Conservation (phyloP, 2,888 invertebrate genomes). For the Eulithis prunata region DNA sequence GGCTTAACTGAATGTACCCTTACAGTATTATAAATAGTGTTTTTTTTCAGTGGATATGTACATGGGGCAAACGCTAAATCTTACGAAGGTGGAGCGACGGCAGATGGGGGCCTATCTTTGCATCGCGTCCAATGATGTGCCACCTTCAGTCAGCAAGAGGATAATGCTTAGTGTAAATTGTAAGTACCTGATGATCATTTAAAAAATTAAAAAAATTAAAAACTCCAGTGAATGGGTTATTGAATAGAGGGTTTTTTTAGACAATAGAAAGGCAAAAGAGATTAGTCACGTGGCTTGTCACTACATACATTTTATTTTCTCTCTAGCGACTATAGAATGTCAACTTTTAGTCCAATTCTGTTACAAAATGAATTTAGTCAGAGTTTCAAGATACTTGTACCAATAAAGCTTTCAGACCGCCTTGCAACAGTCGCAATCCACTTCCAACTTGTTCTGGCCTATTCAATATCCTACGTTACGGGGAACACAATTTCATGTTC, state of each 20-base stretch:
- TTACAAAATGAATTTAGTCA: constrained; percentile 2
- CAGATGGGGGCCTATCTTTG: constrained; percentile 91
- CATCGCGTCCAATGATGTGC: constrained; percentile 90
- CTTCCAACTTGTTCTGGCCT: constrained; percentile 21
- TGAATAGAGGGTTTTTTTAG: no score
- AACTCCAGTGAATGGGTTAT: no score
- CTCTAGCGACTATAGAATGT: no score
- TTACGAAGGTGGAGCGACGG: constrained; percentile 86
- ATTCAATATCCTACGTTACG: neutral
- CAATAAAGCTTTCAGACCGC: constrained; percentile 12
- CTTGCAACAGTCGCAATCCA: constrained; percentile 11
- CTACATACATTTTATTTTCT: no score
- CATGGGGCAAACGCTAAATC: constrained; percentile 86
- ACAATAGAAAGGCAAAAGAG: no score
- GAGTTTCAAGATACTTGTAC: constrained; percentile 6
- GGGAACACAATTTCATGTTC: neutral
- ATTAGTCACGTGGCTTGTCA: no score
- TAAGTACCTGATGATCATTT: constrained; percentile 81
- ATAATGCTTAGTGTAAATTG: constrained; percentile 90
- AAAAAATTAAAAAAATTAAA: no score
- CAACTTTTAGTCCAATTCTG: neutral
- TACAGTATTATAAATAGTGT: neutral
- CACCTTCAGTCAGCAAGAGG: constrained; percentile 88
- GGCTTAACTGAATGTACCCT: no score
- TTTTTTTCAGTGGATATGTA: constrained; percentile 82